Conservation (phyloP, 2,797 vertebrate genomes). For the Bucorvus abyssinicus region DNA sequence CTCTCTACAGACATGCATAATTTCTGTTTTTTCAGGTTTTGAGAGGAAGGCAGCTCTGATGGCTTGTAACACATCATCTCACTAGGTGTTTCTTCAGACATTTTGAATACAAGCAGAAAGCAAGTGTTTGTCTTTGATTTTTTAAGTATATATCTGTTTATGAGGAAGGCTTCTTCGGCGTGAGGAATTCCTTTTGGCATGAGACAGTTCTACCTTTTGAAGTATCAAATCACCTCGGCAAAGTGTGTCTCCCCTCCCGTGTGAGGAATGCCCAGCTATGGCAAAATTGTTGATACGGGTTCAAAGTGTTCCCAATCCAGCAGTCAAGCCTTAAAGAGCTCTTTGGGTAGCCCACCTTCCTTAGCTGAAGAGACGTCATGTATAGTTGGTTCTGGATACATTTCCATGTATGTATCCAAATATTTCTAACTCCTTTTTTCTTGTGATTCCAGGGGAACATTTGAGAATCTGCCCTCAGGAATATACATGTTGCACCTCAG, state of each 20-base stretch:
- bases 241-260: neutral
- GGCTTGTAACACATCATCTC: neutral
- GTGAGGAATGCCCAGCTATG: neutral
- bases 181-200: neutral
- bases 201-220: neutral
- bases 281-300: neutral
- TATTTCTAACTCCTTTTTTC: neutral
- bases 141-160: neutral
- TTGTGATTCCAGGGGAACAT: conserved; percentile 85
- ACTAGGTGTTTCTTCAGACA: neutral
- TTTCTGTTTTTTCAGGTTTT: neutral
- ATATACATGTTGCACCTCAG: conserved; percentile 92
- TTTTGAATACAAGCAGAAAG: neutral
- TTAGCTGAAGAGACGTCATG: neutral
- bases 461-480: conserved; percentile 91
- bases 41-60: neutral
- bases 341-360: neutral
- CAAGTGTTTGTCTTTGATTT: neutral
- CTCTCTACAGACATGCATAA: neutral
- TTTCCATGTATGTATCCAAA: neutral
- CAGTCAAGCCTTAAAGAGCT: neutral
- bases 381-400: neutral
- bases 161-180: neutral
- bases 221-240: neutral
- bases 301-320: neutral